Evolutionary conservation across 2,888 invertebrate species (phyloP).

Genomic region (Ptychoptera albimana): DNA sequence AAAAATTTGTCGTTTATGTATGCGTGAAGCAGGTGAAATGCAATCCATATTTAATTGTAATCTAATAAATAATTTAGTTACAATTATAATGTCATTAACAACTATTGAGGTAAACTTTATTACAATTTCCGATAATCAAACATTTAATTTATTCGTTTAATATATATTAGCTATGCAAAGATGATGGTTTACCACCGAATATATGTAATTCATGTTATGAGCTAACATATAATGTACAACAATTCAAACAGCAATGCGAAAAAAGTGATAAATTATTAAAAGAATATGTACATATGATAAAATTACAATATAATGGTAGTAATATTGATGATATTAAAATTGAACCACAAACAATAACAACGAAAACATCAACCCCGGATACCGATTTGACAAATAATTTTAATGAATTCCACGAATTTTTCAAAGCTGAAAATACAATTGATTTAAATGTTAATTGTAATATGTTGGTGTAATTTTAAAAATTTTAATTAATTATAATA

Average conservation of each 20-base stretch:
- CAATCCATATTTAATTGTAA: conserved; percentile 29
- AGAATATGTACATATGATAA: conserved; percentile 18
- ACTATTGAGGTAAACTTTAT: conserved; percentile 20
- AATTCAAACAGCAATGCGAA: conserved; percentile 34
- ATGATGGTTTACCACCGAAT: conserved; percentile 31
- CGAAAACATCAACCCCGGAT: no score
- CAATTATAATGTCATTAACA: conserved; percentile 32
- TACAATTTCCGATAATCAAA: background rate
- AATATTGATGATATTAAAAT: conserved; percentile 6
- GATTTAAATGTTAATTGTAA: no score
- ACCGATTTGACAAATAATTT: background rate
- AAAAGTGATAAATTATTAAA: conserved; percentile 30
- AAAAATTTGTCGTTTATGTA: conserved; percentile 33
- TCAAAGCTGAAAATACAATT: no score
- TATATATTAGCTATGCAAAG: conserved; percentile 19
- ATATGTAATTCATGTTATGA: conserved; percentile 32
- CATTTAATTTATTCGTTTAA: conserved; percentile 22
- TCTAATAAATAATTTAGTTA: conserved; percentile 25
- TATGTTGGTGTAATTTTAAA: no score
- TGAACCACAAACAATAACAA: background rate
- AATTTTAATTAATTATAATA: no score
- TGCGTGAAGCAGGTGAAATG: conserved; percentile 27
- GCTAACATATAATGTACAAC: conserved; percentile 30
- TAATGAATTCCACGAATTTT: conserved; percentile 8
- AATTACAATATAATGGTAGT: conserved; percentile 4